Conservation (phyloP, 2,113 vertebrate genomes). For the Nothoprocta pentlandii region DNA sequence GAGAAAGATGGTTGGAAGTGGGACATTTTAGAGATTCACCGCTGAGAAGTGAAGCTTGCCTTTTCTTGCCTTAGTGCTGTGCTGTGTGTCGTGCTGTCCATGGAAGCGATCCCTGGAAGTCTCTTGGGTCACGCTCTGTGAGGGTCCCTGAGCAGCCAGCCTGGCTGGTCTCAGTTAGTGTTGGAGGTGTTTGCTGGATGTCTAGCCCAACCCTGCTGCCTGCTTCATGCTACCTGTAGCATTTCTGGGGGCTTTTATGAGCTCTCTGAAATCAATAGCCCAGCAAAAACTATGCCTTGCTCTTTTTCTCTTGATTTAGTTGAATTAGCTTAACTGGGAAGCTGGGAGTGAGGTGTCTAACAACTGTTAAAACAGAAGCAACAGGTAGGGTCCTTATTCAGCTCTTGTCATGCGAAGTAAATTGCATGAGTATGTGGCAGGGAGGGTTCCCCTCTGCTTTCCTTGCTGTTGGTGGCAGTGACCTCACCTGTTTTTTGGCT, state of each 20-base stretch:
- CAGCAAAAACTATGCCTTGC: neutral
- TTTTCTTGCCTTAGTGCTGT: neutral
- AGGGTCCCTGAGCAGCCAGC: neutral
- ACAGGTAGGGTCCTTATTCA: neutral
- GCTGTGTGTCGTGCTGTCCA: neutral
- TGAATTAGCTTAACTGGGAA: neutral
- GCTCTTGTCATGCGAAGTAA: neutral
- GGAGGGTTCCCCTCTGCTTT: neutral
- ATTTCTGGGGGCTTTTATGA: fast-evolving
- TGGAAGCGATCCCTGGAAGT: neutral
- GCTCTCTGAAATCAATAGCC: neutral
- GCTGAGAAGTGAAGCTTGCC: neutral
- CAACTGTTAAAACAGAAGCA: neutral
- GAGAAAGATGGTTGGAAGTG: neutral
- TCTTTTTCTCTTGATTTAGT: neutral
- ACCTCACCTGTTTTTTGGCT: neutral
- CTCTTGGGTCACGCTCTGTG: neutral
- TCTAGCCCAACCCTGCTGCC: neutral
- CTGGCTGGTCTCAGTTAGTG: neutral
- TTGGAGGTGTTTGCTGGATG: neutral
- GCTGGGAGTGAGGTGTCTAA: neutral
- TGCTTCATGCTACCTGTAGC: neutral
- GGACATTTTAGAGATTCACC: neutral
- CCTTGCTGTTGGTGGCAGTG: neutral
- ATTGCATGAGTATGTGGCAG: neutral